Conservation (phyloP, 2,888 invertebrate species). For the Hesperia comma region DNA sequence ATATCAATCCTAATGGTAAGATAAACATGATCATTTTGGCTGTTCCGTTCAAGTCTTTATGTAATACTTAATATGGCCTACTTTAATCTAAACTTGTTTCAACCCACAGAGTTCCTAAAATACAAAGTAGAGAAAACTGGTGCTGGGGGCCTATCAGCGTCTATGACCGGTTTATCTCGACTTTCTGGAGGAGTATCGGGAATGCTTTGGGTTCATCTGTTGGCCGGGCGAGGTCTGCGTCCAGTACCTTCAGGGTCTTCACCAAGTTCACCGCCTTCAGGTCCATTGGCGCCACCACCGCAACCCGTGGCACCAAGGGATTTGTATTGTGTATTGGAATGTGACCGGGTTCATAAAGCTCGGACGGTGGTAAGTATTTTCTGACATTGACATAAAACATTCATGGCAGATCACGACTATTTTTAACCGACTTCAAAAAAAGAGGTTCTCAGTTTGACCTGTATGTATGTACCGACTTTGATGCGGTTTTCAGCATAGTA, state of each 20-base stretch:
- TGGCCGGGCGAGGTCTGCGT: conserved; percentile 94
- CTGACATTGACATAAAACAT: no score
- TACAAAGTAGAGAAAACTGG: conserved; percentile 93
- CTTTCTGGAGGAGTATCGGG: conserved; percentile 88
- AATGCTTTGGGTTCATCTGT: conserved; percentile 94
- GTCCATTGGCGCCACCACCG: conserved; percentile 79
- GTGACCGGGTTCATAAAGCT: conserved; percentile 98
- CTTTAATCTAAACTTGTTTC: background rate
- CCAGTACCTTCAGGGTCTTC: conserved; percentile 88
- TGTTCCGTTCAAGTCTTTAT: no score
- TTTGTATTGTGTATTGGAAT: conserved; percentile 98
- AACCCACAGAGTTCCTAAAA: conserved; percentile 90
- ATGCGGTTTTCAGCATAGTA: no score
- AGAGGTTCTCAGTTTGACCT: no score
- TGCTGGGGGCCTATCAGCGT: conserved; percentile 81
- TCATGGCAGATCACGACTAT: no score
- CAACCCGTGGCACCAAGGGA: conserved; percentile 86
- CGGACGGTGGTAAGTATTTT: conserved; percentile 76
- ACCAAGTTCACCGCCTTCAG: conserved; percentile 88
- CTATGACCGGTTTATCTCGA: conserved; percentile 81
- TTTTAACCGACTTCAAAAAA: no score
- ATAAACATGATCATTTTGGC: no score
- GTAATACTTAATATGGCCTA: no score
- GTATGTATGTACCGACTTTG: no score
- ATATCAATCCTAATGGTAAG: conserved; percentile 94